These are phyloP conservation scores for Drosophila monieri DNA, from an alignment of 2,888 invertebrate genomes.

Conservation along the genomic window DNA sequence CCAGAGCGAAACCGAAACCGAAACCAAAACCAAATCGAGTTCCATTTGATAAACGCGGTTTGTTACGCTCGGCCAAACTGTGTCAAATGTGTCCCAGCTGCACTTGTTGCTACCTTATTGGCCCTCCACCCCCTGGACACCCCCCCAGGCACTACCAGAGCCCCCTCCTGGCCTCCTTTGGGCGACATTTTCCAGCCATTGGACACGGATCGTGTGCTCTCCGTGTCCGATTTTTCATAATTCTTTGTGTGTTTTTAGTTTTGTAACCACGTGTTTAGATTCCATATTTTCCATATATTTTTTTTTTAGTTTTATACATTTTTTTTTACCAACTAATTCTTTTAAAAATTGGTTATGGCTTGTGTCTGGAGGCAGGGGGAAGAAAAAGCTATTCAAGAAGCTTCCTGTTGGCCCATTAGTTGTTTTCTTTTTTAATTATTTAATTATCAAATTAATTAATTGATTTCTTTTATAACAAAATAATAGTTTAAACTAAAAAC, in stretches of 20 bases:
- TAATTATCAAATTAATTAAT: neutral
- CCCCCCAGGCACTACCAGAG: neutral
- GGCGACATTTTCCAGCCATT: slow-evolving; percentile 24
- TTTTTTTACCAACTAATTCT: neutral
- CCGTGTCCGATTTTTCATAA: slow-evolving; percentile 14
- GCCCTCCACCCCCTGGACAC: neutral
- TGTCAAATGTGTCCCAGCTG: slow-evolving; percentile 74
- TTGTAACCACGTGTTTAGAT: neutral
- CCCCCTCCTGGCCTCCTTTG: slow-evolving; percentile 3
- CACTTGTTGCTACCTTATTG: slow-evolving; percentile 48
- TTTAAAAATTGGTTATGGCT: neutral
- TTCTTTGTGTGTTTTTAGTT: slow-evolving; percentile 4
- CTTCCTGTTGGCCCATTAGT: neutral
- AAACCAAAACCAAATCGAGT: slow-evolving; percentile 41
- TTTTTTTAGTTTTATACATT: neutral
- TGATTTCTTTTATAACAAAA: too few relatives aligned
- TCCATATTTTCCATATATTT: neutral
- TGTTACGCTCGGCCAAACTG: slow-evolving; percentile 76
- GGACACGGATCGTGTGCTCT: slow-evolving; percentile 10
- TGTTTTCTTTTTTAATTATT: neutral
- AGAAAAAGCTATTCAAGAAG: neutral
- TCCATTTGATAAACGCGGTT: slow-evolving; percentile 64
- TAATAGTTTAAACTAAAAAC: too few relatives aligned
- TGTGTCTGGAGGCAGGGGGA: neutral
- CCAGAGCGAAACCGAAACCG: slow-evolving; percentile 37